Base-by-base conservation (phyloP, 2,113 vertebrate species). In the Brachypteracias leptosomus region DNA sequence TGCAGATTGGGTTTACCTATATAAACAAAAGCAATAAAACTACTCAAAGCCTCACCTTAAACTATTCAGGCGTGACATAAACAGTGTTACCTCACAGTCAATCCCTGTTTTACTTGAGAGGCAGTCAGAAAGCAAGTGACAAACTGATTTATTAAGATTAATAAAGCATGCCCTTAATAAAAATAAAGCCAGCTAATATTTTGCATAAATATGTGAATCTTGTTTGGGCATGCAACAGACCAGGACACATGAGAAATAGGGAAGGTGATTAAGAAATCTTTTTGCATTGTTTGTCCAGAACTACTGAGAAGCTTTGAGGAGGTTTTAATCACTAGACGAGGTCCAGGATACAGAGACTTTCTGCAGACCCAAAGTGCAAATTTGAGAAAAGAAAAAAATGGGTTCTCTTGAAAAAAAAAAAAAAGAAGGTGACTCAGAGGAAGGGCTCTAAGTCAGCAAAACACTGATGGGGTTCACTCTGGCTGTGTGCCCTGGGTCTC, bases 21-120 rank as follows among this genome's bases (percentile, higher is more conserved):
- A 98, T 97, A 98, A 98, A 98, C 97, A 98, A 98, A 98, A 98
- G 97, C 97, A 98, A 97, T 97, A 98, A 98, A 97, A 98, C 96
- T 97, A 97, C 97, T 98, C 97, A 97, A 97, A 98, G 85, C 88
- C 96, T 98, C 96, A 98, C 98, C 98, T 98, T 97, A 98, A 98
- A 98, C 97, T 98, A 94, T 95, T 96, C 96, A 96, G 97, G 97
- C 97, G 96, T 98, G 97, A 97, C 98, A 97, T 95, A 97, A 98
- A 98, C 97, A 97, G 68, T 96, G 97, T 97, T 97, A 97, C 96
- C 5, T 15, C 91, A 91, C 88, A 98, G 98, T 98, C 97, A 98
- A 96, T 97, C 96, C 92, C 96, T 9, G 72, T 96, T 98, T 97
- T 97, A 97, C 95, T 97, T 96, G 95, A 97, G 93, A 97, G 92